Percentiles rank a stretch among this genome's conserved stretches.
Conservation (phyloP, 92 coral and sea anemone genomes). For the Umimayanthus kanabou region DNA sequence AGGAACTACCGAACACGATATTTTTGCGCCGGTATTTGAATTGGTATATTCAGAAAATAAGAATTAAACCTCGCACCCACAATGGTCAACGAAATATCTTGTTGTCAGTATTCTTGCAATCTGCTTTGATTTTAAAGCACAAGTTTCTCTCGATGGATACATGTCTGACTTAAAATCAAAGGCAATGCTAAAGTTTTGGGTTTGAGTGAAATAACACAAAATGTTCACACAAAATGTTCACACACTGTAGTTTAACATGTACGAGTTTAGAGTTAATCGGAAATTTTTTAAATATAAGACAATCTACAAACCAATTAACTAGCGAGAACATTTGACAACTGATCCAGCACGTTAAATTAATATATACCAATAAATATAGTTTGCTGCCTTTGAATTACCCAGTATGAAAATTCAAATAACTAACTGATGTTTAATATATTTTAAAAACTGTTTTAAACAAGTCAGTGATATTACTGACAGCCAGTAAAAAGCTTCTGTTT, state of each 20-base stretch:
- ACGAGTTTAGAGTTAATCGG: not conserved
- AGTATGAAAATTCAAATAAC: no score
- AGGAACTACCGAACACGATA: no score
- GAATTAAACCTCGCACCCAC: no score
- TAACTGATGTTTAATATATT: not conserved
- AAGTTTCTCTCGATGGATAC: not conserved
- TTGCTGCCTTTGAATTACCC: not conserved
- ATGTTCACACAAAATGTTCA: no score
- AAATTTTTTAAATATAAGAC: not conserved
- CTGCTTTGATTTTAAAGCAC: not conserved
- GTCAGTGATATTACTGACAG: not conserved
- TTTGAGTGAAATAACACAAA: no score
- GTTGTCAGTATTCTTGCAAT: not conserved
- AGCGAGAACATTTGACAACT: not conserved
- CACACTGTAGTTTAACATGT: not conserved
- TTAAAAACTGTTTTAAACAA: not conserved
- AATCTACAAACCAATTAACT: no score
- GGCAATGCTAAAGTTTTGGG: not conserved
- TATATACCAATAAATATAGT: no score
- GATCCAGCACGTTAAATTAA: not conserved
- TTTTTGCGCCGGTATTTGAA: no score
- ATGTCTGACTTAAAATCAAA: not conserved
- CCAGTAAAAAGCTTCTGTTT: not conserved
- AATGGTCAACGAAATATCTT: no score
- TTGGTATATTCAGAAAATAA: no score